These are phyloP conservation scores for Orchesella flavescens DNA, from an alignment of 2,888 invertebrate species.

Conservation along the genomic window DNA sequence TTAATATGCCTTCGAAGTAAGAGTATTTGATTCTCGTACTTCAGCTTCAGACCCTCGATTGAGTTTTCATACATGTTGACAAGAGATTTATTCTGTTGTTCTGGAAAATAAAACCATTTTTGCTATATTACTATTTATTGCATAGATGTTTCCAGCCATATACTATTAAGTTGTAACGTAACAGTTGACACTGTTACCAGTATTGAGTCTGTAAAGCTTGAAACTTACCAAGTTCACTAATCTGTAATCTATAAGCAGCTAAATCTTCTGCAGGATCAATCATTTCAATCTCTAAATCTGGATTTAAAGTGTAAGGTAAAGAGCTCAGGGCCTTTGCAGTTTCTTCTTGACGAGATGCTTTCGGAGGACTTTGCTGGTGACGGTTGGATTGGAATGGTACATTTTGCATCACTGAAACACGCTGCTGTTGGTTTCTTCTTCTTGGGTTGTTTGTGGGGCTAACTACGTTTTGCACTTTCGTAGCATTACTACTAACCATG, in stretches of 20 bases:
- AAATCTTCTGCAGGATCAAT: conserved; percentile 47
- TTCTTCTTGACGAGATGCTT: conserved; percentile 7
- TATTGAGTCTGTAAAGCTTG: background rate
- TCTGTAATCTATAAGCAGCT: conserved; percentile 19
- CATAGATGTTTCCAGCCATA: too few relatives aligned
- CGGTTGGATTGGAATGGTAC: background rate
- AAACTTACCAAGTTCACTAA: conserved; percentile 59
- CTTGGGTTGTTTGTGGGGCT: background rate
- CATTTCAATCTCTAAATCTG: conserved; percentile 61
- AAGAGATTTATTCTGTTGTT: conserved; percentile 37
- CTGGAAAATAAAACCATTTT: conserved; percentile 30
- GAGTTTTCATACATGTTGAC: conserved; percentile 48
- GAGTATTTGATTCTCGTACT: conserved; percentile 37
- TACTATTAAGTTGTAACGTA: too few relatives aligned
- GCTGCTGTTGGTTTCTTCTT: background rate
- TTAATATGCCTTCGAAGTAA: conserved; percentile 28
- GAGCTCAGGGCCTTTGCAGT: conserved; percentile 8
- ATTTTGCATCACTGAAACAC: background rate
- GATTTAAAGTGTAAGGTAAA: conserved; percentile 51
- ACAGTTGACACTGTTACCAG: too few relatives aligned
- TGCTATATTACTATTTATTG: too few relatives aligned
- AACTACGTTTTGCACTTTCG: background rate
- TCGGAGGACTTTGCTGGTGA: background rate
- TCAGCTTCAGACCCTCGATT: conserved; percentile 37
- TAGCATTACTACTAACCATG: background rate